These are phyloP conservation scores for Luscinia megarhynchos DNA, from an alignment of 2,797 vertebrate genomes.

Conservation along the genomic window DNA sequence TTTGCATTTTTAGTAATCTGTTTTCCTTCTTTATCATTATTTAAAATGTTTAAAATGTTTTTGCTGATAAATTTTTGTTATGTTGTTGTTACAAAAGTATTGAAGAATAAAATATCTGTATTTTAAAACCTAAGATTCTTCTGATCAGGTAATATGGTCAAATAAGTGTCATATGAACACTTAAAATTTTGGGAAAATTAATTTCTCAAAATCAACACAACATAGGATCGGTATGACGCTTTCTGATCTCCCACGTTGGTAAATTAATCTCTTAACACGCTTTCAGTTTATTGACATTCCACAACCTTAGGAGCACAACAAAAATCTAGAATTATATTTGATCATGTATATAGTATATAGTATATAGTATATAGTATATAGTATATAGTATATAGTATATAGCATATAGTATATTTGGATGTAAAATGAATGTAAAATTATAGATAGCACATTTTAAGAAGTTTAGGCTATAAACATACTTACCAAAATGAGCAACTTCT, in stretches of 20 bases:
- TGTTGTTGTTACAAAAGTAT: neutral
- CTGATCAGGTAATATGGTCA: neutral
- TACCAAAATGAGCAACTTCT: slow-evolving; percentile 92
- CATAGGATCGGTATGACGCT: neutral
- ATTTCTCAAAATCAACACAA: neutral
- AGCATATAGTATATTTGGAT: neutral
- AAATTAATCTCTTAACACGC: neutral
- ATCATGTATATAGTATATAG: neutral
- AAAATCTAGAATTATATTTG: neutral
- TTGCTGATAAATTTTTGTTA: neutral
- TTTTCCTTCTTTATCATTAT: neutral
- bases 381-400: neutral
- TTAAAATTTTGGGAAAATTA: neutral
- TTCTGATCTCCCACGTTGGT: neutral
- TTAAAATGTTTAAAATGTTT: neutral
- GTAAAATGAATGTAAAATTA: neutral
- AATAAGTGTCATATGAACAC: neutral
- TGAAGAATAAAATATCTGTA: neutral
- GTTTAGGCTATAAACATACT: neutral
- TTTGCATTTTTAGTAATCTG: neutral
- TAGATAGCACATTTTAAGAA: neutral
- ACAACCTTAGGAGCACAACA: neutral
- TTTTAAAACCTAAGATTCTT: neutral
- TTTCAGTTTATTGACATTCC: neutral
- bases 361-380: no score